Evolutionary conservation across 2,113 vertebrate genomes (phyloP).

Genomic region (Geothlypis trichas): DNA sequence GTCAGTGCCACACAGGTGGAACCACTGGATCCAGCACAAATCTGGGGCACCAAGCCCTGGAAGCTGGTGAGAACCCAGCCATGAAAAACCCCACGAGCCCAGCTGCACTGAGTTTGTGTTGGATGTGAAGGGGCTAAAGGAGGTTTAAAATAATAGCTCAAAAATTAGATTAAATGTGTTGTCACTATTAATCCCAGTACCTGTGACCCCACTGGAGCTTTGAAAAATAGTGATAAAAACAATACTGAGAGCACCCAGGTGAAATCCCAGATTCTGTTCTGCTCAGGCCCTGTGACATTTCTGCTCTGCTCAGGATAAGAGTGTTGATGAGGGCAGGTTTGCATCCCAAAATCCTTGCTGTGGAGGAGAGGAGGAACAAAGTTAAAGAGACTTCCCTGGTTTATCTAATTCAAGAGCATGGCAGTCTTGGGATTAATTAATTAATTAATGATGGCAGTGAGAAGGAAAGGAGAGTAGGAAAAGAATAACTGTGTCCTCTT

Average conservation of each 20-base stretch:
- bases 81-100: fast-evolving
- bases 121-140: neutral
- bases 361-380: neutral
- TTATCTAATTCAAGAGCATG: neutral
- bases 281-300: neutral
- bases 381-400: neutral
- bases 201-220: neutral
- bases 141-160: neutral
- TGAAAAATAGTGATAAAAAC: neutral
- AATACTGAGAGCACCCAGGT: fast-evolving
- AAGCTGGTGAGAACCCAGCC: too few species aligned
- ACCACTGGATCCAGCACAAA: neutral
- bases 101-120: neutral
- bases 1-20: neutral
- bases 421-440: neutral
- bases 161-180: neutral
- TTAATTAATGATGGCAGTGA: neutral
- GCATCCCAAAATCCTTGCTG: fast-evolving
- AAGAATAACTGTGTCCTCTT: neutral
- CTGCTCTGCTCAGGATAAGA: neutral
- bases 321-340: neutral
- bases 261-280: neutral
- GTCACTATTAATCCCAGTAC: neutral
- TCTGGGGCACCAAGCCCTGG: neutral
- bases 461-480: neutral